These are phyloP conservation scores for Tringa solitaria DNA, from an alignment of 2,113 vertebrate genomes.

Conservation along the genomic window DNA sequence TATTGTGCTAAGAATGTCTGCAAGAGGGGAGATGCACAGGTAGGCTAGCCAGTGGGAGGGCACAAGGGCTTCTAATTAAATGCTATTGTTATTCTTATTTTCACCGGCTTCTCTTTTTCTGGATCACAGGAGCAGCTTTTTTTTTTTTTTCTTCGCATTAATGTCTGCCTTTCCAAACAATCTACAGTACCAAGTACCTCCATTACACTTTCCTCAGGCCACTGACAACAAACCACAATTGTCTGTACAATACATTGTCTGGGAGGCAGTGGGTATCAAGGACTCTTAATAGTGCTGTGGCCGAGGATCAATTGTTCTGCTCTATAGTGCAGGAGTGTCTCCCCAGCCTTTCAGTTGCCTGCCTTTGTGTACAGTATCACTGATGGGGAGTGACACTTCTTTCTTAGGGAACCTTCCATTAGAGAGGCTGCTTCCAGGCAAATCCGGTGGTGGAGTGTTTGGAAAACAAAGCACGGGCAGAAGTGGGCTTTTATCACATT, in stretches of 20 bases:
- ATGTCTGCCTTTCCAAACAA: constrained; percentile 27
- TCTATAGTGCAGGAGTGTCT: constrained; percentile 17
- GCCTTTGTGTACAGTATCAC: constrained; percentile 14
- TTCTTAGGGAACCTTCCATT: constrained; percentile 49
- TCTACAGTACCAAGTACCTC: background rate
- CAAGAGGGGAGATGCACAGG: background rate
- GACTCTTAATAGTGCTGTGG: constrained; percentile 1
- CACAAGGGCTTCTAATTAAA: background rate
- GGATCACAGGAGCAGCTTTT: background rate
- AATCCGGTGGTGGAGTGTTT: background rate
- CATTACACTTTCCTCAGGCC: background rate
- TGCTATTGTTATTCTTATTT: background rate
- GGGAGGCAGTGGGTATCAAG: background rate
- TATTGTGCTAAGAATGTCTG: background rate
- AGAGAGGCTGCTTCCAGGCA: constrained; percentile 22
- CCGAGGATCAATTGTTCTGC: background rate
- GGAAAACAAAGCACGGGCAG: background rate
- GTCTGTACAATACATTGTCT: constrained; percentile 19
- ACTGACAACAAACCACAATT: constrained; percentile 33
- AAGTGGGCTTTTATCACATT: constrained; percentile 22
- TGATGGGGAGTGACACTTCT: constrained; percentile 12
- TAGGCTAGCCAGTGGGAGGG: background rate
- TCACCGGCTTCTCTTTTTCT: background rate
- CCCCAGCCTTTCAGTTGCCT: background rate
- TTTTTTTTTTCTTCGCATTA: constrained; percentile 18